phyloP scores from a whole-genome alignment of 2,113 vertebrate genomes.

The Pachyramphus minor region DNA sequence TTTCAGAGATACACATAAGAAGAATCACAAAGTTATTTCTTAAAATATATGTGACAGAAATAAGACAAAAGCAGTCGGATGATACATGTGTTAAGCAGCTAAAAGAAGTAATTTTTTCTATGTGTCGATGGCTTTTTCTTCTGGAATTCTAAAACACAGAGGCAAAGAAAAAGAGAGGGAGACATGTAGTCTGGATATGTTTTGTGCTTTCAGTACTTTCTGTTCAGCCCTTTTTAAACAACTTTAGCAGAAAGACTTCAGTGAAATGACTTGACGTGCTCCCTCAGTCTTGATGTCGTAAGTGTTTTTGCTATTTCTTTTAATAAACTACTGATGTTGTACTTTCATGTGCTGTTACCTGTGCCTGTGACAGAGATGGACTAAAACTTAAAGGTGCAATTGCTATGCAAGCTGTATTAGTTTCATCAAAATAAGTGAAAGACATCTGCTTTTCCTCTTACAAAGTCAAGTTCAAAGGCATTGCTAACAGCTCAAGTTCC shows the following conservation, averaged over 20 bases:
- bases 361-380: not conserved
- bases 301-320: not conserved
- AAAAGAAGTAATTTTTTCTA: not conserved
- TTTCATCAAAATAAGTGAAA: not conserved
- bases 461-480: not conserved
- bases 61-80: not conserved
- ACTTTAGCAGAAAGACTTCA: not conserved
- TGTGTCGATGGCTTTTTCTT: not conserved
- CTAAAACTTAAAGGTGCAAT: not conserved
- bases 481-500: not conserved
- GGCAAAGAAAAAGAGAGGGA: not conserved
- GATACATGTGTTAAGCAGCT: not conserved
- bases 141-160: not conserved
- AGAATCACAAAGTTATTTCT: not conserved
- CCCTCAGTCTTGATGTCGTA: not conserved
- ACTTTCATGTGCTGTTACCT: not conserved
- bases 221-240: not conserved
- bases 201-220: conserved; percentile 1
- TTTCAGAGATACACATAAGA: not conserved
- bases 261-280: not conserved
- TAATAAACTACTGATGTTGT: not conserved
- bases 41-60: not conserved
- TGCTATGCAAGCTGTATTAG: not conserved
- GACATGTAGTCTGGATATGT: not conserved
- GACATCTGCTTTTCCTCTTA: not conserved